A percentile compares a stretch with the other conserved stretches of the same genome.
phyloP scores from a whole-genome alignment of 2,113 vertebrate species.

The Chiloscyllium plagiosum region DNA sequence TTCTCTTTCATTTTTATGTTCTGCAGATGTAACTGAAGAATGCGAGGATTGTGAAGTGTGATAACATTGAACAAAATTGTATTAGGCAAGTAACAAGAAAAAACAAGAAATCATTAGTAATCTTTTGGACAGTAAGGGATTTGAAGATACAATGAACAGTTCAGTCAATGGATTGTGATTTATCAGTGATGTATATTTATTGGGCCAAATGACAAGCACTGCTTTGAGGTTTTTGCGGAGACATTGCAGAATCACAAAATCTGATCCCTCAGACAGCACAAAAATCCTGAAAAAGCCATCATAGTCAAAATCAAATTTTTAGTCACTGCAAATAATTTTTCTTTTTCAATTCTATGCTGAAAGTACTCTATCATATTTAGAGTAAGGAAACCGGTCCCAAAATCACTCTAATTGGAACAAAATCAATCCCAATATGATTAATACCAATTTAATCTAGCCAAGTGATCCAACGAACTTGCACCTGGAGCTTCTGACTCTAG shows the following conservation, averaged over 20 bases:
- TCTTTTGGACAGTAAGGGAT: neutral
- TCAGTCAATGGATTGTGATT: neutral
- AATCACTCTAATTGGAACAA: no score
- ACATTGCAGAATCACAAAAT: neutral
- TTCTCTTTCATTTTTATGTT: no score
- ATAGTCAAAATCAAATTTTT: neutral
- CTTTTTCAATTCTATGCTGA: no score
- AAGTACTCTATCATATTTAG: no score
- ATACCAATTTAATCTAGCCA: no score
- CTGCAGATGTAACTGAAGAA: neutral
- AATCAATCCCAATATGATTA: no score
- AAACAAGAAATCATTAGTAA: neutral
- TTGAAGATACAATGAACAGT: neutral
- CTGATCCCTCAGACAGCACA: neutral
- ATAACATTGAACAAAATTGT: no score
- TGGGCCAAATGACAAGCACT: neutral
- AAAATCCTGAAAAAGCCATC: neutral
- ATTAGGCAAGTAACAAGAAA: no score
- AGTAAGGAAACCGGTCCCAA: no score
- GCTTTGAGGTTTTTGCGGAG: neutral
- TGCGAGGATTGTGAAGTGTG: neutral
- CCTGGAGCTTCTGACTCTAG: no score
- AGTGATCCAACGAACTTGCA: no score
- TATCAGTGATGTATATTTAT: neutral
- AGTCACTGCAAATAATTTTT: neutral